Evolutionary conservation across 2,113 vertebrate species (phyloP), one percentile per base, ranked within the genome.

Genomic region (Thamnophis sirtalis): DNA sequence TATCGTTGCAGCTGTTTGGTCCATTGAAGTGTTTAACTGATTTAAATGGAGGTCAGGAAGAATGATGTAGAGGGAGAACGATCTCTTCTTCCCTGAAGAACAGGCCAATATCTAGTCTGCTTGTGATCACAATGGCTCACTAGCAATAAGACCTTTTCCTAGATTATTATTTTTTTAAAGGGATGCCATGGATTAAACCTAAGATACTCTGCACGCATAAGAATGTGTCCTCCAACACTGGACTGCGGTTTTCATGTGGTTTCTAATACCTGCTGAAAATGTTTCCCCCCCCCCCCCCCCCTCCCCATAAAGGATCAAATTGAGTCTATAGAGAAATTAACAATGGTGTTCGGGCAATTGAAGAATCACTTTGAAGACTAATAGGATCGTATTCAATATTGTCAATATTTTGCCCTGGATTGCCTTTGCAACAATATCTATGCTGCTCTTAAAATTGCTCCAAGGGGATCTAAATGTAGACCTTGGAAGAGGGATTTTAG

Each of bases 261-360:
- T 21, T 21, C 73, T 43, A 43, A 21, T 43, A 80, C 17, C 43
- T 21, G 73, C 73, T 43, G 17, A 43, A 21, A 43, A 80, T 43
- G 43, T 9, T 43, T 9, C 73, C 33, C 9, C 9, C 9, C 2
- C 6, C 2, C 0, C 3, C 3, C 1, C 5, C 43, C 43, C n/a
- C 43, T 0, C 19, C 15, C 17, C 73, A 80, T 9, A 38, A 80
- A 80, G 17, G 17, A 43, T 43, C 33, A 80, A 43, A 80, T 80
- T 60, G 33, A 19, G 33, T 21, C 15, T 21, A 19, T 43, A 80
- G 68, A 80, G 33, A 19, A 80, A 2, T 80, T 33, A 38, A 80
- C 33, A 80, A 22, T 1, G 7, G 73, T 43, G 33, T 80, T 43
- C 1, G 19, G 33, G 73, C 73, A 43, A 43, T 80, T 38, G 68